Base-by-base conservation (phyloP, 1,140 invertebrate genomes). In the Drosophila paulistorum region DNA sequence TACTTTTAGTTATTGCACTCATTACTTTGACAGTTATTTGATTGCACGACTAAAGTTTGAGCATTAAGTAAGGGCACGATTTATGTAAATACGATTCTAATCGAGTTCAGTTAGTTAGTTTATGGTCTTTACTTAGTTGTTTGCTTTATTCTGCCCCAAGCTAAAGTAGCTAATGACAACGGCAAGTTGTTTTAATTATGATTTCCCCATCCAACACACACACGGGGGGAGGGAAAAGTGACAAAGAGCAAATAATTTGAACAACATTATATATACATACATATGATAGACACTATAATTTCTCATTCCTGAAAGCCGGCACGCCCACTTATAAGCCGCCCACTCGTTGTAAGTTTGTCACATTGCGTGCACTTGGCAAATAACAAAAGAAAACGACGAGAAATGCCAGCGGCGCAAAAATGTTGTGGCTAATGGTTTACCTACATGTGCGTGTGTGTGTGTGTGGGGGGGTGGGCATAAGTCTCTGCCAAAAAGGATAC, bases 291-390 rank as follows among this genome's bases (percentile, higher is more conserved):
- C 83, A 87, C 79, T 77, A 87, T 87, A 86, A 86, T 86, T 87
- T 35, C 35, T 63, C 35, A 42, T 41, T 41, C 48, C 58, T 13
- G 2, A 5, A 11, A 48, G 51, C 23, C 35, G 67, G 33, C 59
- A 66, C 59, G 75, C 67, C 72, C 62, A 59, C 14, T 35, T 20
- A 23, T 20, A 30, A 30, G 7, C 14, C 11, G 30, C 23, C 20
- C 41, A 35, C 59, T 59, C 10, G 9, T 10, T 14, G 13, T 17
- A 58, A 60, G 42, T 78, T 68, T 85, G 81, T 87, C 82, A 85
- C 75, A 85, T 85, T 87, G 77, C 83, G 83, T 89, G 83, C 77
- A 87, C 79, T 83, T 87, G 70, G 76, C 76, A 79, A 87, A 87
- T 87, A 89, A 87, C 30, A 30, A 37, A 37, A 57, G 41, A 62